Base-by-base conservation (phyloP, 2,797 vertebrate species). In the Amazona ochrocephala region DNA sequence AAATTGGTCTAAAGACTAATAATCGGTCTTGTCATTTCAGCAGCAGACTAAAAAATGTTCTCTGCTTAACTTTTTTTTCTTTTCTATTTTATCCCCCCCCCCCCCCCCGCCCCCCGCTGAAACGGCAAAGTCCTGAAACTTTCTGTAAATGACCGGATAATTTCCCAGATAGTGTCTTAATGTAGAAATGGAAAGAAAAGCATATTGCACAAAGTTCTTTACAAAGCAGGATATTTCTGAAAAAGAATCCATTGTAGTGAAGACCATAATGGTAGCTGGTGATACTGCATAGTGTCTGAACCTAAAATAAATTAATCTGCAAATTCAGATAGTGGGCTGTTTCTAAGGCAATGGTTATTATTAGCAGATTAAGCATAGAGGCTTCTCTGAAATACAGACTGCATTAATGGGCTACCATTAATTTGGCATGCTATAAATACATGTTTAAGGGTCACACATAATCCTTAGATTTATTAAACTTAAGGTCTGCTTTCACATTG, bases 11-110 rank as follows among this genome's bases (percentile, higher is more conserved):
- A 65, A 87, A 75, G 12, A 41, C 11, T 39, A 44, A 42, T 13
- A 62, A 5, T 24, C 22, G 22, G 4, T 15, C 24, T 83, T 21
- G 37, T 60, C 10, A 34, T 41, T 7, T 44, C 45, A 73, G 14
- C 5, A 53, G 17, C 2, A 1, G 10, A 39, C 3, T 50, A 26
- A 83, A 60, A 81, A 19, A 4, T 29, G 1, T 37, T 29, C 1
- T 50, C 15, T 39, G 24, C 5, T 37, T 39, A 14, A 19, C 3
- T 19, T n/a, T 10, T 39, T 30, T 45, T 12, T 16, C 5, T 6
- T 22, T 2, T 29, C 8, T 11, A 4, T 22, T 0, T n/a, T n/a
- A n/a, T n/a, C n/a, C n/a, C n/a, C n/a, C n/a, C n/a, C n/a, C n/a
- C n/a, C n/a, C n/a, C n/a, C n/a, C n/a, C n/a, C n/a, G n/a, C n/a